Base-by-base conservation (phyloP, 2,888 invertebrate genomes). In the Eilema caniola region DNA sequence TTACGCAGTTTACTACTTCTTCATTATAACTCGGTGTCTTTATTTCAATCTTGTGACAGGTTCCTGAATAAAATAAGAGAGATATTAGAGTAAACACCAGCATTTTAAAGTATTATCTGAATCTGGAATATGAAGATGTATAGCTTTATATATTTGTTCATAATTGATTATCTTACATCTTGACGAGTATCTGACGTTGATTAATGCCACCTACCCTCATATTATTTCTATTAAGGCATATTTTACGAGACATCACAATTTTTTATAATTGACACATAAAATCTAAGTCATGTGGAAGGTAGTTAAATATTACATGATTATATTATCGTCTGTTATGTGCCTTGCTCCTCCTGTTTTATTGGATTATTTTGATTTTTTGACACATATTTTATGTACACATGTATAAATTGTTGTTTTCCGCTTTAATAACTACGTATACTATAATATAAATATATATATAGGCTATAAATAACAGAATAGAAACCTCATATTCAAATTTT, bases 401-500 rank as follows among this genome's bases (percentile, higher is more conserved):
- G 28, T 5, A 28, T 16, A 56, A 16, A 4, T 16, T 41, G 16
- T 41, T 41, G 16, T 11, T 41, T 16, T 16, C 41, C 4, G 37
- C 41, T 3, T 41, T 16, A 28, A 78, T 10, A 3, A 57, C 60
- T 41, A 70, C 53, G 62, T 71, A 75, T 65, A 71, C 11, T 8
- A 75, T 3, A 37, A 73, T n/a, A n/a, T n/a, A n/a, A n/a, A n/a
- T n/a, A n/a, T n/a, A n/a, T n/a, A n/a, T n/a, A n/a, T n/a, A 73
- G 31, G 56, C 41, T 24, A 71, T 10, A 0, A 78, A 16, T 24
- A 81, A 23, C 0, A 74, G 12, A 2, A 59, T 28, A 89, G 89
- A 89, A 11, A 88, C 85, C 0, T 63, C 23, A 4, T 64, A 20
- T 4, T 80, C 53, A 62, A 90, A 89, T 72, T 83, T 87, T n/a